A percentile compares a stretch with the other conserved stretches of the same genome.
These are phyloP conservation scores for Ophonus ardosiacus DNA, from an alignment of 2,888 invertebrate species.

Conservation along the genomic window DNA sequence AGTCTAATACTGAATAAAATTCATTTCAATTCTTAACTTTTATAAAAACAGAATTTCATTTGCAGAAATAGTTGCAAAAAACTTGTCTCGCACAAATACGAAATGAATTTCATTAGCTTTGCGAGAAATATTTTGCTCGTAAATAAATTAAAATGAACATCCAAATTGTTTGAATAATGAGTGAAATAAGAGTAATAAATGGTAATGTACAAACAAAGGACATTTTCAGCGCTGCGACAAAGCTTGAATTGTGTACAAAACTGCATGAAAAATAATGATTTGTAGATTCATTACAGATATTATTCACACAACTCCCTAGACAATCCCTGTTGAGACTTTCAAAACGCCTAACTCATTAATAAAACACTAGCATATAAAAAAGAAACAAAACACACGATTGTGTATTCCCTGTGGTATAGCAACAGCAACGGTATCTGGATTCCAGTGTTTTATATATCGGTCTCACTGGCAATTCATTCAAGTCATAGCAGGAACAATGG, in stretches of 20 bases:
- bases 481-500: conserved; percentile 36
- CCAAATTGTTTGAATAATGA: background rate
- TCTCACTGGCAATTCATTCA: conserved; percentile 30
- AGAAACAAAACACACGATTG: conserved; percentile 36
- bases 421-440: conserved; percentile 30
- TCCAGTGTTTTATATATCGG: conserved; percentile 49
- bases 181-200: background rate
- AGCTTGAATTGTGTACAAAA: conserved; percentile 10
- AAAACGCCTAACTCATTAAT: conserved; percentile 37
- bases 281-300: conserved; percentile 38
- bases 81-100: background rate
- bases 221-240: background rate
- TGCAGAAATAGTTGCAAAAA: background rate
- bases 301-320: conserved; percentile 33
- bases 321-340: conserved; percentile 38
- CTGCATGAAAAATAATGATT: conserved; percentile 48
- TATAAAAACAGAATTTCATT: background rate
- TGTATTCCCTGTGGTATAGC: conserved; percentile 31
- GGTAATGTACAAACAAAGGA: conserved; percentile 21
- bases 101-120: background rate
- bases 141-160: background rate
- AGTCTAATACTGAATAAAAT: background rate
- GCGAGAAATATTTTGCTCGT: background rate
- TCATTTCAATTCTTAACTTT: background rate
- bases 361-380: conserved; percentile 47